These are phyloP conservation scores for Noctua pronuba DNA, from an alignment of 2,888 invertebrate species.

Conservation along the genomic window DNA sequence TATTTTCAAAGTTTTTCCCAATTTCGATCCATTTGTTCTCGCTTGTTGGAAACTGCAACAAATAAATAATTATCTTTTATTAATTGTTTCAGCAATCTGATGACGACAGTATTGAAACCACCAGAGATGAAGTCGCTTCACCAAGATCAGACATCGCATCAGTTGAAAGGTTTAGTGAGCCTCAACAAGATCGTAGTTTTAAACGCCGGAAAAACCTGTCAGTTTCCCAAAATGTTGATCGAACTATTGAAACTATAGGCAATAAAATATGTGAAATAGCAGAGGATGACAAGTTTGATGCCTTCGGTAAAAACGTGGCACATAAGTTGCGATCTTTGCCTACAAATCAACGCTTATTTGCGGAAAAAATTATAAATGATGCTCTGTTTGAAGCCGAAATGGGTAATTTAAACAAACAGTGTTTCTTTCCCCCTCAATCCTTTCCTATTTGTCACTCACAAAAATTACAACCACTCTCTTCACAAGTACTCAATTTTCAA, in stretches of 20 bases:
- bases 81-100: constrained; percentile 16
- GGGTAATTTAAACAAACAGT: constrained; percentile 14
- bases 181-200: constrained; percentile 30
- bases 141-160: constrained; percentile 16
- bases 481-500: constrained; percentile 17
- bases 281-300: constrained; percentile 18
- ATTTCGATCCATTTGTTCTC: too few relatives aligned
- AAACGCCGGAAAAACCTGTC: constrained; percentile 24
- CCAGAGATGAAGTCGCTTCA: constrained; percentile 29
- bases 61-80: too few relatives aligned
- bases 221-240: constrained; percentile 24
- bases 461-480: constrained; percentile 22
- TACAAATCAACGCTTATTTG: constrained; percentile 40
- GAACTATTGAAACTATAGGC: constrained; percentile 27
- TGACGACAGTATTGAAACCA: constrained; percentile 23
- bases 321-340: constrained; percentile 37
- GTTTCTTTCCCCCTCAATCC: constrained; percentile 14
- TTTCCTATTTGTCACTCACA: constrained; percentile 13
- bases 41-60: too few relatives aligned
- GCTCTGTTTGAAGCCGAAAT: constrained; percentile 38
- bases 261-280: constrained; percentile 32
- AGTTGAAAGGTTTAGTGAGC: constrained; percentile 21
- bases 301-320: constrained; percentile 43
- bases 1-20: too few relatives aligned
- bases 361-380: constrained; percentile 48